Evolutionary conservation across 2,113 vertebrate genomes (phyloP), one percentile per base, ranked within the genome.

Genomic region (Arvicanthis niloticus): DNA sequence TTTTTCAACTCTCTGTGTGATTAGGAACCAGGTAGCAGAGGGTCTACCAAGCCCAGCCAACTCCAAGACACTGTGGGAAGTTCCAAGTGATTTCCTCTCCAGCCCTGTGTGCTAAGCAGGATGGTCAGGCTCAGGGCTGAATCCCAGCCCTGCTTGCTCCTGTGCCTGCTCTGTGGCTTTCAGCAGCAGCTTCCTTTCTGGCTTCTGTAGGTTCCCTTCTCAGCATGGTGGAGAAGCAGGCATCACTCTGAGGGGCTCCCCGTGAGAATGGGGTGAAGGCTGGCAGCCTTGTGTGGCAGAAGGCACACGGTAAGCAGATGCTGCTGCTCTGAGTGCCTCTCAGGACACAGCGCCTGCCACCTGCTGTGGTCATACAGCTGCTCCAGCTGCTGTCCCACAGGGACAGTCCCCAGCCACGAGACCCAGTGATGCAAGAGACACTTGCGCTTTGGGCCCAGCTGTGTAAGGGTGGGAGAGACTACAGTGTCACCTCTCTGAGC

Each of bases 401-500:
- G 40, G n/a, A 40, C 68, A 42, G 4, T 42, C 48, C 29, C 92
- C 29, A 4, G 5, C 21, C 82, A 19, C 0, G 1, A 31, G 19
- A 21, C 34, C 53, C 40, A 17, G 51, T 24, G 68, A 8, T 0
- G 2, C 31, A 37, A 2, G 13, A 29, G 34, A 40, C 19, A 3
- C 37, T 16, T 29, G 34, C 8, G 24, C 11, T 31, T 10, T 34
- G 13, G 45, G 75, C 5, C 31, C 8, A 15, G 15, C 88, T 40
- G 42, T 5, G 3, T 45, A 12, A 16, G 7, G 6, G 16, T 37
- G 11, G 56, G 9, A n/a, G 42, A 3, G 1, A 5, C 22, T 1
- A 0, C 2, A 0, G 8, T 0, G 31, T 12, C 0, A 3, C n/a
- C 42, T 29, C 34, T 42, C 7, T 19, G 34, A 56, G 45, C 17